Percentiles rank a stretch among this genome's conserved stretches.
These are phyloP conservation scores for Sebastes steindachneri DNA, from an alignment of 2,797 vertebrate species.

Conservation along the genomic window DNA sequence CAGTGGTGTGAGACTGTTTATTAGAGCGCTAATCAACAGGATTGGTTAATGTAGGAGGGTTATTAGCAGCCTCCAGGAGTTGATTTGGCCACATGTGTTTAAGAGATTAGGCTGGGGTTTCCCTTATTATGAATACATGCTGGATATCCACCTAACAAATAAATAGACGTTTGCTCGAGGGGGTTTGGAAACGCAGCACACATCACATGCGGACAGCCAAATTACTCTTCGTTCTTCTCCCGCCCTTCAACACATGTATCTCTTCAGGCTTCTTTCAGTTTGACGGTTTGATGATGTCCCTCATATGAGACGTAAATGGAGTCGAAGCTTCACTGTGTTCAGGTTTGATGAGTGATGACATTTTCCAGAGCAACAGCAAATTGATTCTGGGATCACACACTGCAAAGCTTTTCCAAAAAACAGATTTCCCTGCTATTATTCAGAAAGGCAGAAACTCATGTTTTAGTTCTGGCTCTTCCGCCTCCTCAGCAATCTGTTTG, in stretches of 20 bases:
- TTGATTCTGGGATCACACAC: conserved; percentile 34
- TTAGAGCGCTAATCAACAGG: conserved; percentile 74
- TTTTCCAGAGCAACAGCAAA: conserved; percentile 54
- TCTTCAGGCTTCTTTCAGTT: conserved; percentile 53
- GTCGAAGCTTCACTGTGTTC: conserved; percentile 1
- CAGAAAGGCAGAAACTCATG: conserved; percentile 24
- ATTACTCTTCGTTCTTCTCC: conserved; percentile 29
- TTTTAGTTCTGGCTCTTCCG: conserved; percentile 18
- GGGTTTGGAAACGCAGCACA: conserved; percentile 48
- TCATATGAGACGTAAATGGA: conserved; percentile 38
- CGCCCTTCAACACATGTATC: conserved; percentile 49
- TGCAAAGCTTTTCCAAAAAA: conserved; percentile 15
- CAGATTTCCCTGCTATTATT: conserved; percentile 35
- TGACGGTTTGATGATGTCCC: conserved; percentile 40
- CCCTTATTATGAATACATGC: conserved; percentile 75
- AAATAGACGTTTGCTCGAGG: conserved; percentile 53
- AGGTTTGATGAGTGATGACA: conserved; percentile 36
- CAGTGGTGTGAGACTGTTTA: conserved; percentile 74
- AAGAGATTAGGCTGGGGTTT: conserved; percentile 71
- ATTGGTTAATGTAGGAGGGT: conserved; percentile 74
- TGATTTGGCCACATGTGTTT: conserved; percentile 77
- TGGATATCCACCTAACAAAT: conserved; percentile 60
- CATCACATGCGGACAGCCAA: conserved; percentile 51
- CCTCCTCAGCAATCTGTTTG: conserved; percentile 17
- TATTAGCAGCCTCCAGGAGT: conserved; percentile 64